Evolutionary conservation across 2,113 vertebrate genomes (phyloP).

Genomic region (Chelonoidis abingdonii): DNA sequence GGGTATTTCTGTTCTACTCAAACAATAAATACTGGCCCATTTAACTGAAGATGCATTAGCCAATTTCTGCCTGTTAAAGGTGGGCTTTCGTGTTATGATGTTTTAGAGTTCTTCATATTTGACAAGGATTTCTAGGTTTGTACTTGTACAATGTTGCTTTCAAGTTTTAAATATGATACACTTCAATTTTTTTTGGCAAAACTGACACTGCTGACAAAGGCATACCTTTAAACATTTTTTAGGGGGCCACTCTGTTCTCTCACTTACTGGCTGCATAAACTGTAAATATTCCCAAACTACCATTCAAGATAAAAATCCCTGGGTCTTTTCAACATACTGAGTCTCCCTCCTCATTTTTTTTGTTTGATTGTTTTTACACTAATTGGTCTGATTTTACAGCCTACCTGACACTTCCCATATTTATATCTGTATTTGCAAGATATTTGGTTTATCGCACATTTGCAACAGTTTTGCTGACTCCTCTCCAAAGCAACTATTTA

Average conservation of each 20-base stretch:
- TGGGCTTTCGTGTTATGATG: background rate
- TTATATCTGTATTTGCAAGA: background rate
- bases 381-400: background rate
- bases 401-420: background rate
- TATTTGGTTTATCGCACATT: background rate
- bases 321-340: background rate
- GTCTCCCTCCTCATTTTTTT: background rate
- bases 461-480: background rate
- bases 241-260: background rate
- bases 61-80: background rate
- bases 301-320: background rate
- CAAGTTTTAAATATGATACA: background rate
- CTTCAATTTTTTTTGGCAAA: background rate
- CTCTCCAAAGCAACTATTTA: background rate
- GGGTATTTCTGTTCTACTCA: background rate
- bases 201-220: background rate
- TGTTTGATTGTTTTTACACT: background rate
- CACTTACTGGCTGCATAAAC: background rate
- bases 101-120: background rate
- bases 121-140: background rate
- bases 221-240: background rate
- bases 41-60: background rate
- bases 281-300: conserved; percentile 1
- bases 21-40: background rate
- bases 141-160: background rate